phyloP scores from a whole-genome alignment of 2,888 invertebrate genomes.

The Marronus borbonicus region DNA sequence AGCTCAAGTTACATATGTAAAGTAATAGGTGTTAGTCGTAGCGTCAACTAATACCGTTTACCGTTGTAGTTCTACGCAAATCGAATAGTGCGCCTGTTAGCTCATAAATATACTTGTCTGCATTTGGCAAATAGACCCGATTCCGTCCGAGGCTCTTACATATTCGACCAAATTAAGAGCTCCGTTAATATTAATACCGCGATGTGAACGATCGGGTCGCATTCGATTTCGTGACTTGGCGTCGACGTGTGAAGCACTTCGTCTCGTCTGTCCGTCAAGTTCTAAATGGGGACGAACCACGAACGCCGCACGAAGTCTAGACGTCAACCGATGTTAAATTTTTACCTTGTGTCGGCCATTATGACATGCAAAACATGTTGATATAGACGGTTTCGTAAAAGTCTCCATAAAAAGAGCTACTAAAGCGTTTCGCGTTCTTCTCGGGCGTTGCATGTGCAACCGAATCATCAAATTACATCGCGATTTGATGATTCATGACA shows the following conservation, averaged over 20 bases:
- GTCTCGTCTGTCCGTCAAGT: constrained; percentile 32
- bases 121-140: not conserved
- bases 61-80: not conserved
- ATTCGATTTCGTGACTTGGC: constrained; percentile 38
- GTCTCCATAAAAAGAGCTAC: not conserved
- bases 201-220: constrained; percentile 40
- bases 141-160: not conserved
- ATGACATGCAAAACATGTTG: not conserved
- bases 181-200: constrained; percentile 42
- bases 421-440: not conserved
- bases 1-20: too few relatives aligned
- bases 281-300: constrained; percentile 31
- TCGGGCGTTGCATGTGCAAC: not conserved
- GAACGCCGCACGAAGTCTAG: constrained; percentile 25
- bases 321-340: constrained; percentile 35
- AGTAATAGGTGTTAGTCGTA: too few relatives aligned
- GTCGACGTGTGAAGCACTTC: constrained; percentile 20
- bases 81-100: constrained; percentile 14
- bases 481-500: not conserved
- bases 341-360: constrained; percentile 10
- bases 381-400: constrained; percentile 2
- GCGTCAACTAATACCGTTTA: not conserved
- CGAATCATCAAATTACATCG: too few relatives aligned
- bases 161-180: constrained; percentile 36
- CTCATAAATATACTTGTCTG: constrained; percentile 29